Evolutionary conservation across 2,888 invertebrate species (phyloP), one percentile per base, ranked within the genome.

Genomic region (Meliscaeva auricollis): DNA sequence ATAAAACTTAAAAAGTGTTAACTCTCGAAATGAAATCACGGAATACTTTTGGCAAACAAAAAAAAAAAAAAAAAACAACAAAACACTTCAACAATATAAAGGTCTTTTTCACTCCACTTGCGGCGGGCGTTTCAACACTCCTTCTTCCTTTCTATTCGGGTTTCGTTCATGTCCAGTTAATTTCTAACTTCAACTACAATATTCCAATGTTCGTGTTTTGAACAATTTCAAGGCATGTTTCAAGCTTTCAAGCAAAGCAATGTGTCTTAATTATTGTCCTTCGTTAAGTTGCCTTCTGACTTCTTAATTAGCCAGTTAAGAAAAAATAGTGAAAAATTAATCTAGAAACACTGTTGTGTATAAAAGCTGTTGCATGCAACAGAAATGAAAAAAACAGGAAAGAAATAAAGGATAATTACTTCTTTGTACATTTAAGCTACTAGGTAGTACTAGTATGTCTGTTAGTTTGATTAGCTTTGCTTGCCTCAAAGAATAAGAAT

Each of bases 231-330:
- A 66, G 60, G 38, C 70, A 58, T 68, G 75, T 72, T 66, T 50
- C 66, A 54, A 60, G 52, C 72, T 72, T 66, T 50, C 66, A 54
- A 60, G 52, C 72, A 66, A 69, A 72, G 84, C 84, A 84, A 80
- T 84, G 80, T 80, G 70, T 84, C 80, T 84, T 76, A 84, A 84
- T 84, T 84, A 80, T 84, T 75, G 74, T 84, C 79, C 64, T 79
- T 79, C 35, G 64, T 66, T 74, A 58, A 58, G 79, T 75, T 60
- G 66, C 75, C 72, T 54, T 72, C 70, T 84, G 84, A 84, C 84
- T 84, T 35, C 75, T 41, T 84, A 84, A 84, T 84, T 72, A 75
- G 74, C 64, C 44, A 44, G 32, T 58, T 76, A 11, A 15, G 17
- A 38, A 20, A n/a, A 30, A 35, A 26, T 30, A 41, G 41, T 15